Evolutionary conservation across 2,797 vertebrate species (phyloP), one percentile per base, ranked within the genome.

Genomic region (Chelon auratus): DNA sequence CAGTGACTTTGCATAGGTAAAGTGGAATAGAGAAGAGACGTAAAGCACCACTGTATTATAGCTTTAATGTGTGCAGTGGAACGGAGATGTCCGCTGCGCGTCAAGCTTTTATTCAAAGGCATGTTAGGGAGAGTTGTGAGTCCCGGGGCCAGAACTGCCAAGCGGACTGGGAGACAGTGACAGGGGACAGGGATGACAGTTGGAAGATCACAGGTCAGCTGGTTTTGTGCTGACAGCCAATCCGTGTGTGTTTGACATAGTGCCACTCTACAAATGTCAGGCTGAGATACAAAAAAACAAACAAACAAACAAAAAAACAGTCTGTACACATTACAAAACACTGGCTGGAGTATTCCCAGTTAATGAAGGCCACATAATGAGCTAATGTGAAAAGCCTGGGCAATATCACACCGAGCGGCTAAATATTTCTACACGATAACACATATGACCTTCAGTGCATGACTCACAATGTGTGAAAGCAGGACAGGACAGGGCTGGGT

Each of bases 191-290:
- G 79, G 83, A 71, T 71, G 84, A 83, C 18, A 56, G 62, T 71
- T 50, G 62, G 68, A 82, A 85, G 83, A 81, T 75, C 67, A 75
- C 37, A 73, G 87, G 75, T 92, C 88, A 90, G 91, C 85, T 84
- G 88, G 39, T 82, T 91, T 89, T 90, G 61, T 81, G 88, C 90
- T 87, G 89, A 90, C 75, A 6, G 81, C 33, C 64, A 18, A 75
- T 72, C 61, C 18, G 57, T 59, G 78, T 53, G 58, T 20, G 42
- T 71, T 43, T 71, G 84, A 85, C 83, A 50, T 3, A 9, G 60
- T 54, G 78, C 59, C 63, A 72, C 80, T 79, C 61, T 76, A 40
- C 3, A 51, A 77, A 77, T 43, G 61, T 68, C 69, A 69, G 66
- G 51, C 22, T 2, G 59, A 53, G 71, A 56, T 61, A 45, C 55